Conservation (phyloP, 1,140 invertebrate species). For the Drosophila nigromelanica region DNA sequence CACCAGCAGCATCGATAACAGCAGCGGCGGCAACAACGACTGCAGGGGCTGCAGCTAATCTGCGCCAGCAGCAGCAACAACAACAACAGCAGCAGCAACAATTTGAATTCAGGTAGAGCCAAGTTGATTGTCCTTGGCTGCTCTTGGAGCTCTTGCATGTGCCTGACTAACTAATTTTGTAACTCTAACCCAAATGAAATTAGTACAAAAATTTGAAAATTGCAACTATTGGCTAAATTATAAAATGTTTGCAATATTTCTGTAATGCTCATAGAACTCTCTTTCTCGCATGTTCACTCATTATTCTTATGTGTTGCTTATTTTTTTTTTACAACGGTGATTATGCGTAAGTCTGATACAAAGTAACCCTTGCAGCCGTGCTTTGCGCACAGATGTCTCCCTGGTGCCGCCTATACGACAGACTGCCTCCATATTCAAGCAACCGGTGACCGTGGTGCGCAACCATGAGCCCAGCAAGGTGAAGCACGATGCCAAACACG, state of each 20-base stretch:
- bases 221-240: constrained; percentile 17
- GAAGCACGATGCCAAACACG: constrained; percentile 93
- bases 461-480: constrained; percentile 91
- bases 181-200: constrained; percentile 1
- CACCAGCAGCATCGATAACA: constrained; percentile 16
- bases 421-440: constrained; percentile 99
- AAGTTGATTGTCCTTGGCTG: constrained; percentile 65
- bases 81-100: constrained; percentile 69
- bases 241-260: not conserved
- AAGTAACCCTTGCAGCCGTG: constrained; percentile 85
- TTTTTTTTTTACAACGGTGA: not conserved
- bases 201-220: constrained; percentile 17
- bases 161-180: constrained; percentile 23
- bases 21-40: constrained; percentile 45
- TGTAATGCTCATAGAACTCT: not conserved
- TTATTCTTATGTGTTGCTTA: not conserved
- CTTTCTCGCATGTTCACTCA: constrained; percentile 14
- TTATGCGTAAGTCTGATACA: not conserved
- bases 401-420: constrained; percentile 97
- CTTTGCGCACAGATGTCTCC: constrained; percentile 93
- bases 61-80: constrained; percentile 42
- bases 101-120: constrained; percentile 82
- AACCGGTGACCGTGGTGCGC: constrained; percentile 97
- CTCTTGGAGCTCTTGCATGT: constrained; percentile 59
- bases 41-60: constrained; percentile 24